These are phyloP conservation scores for Crocallis elinguaria DNA, from an alignment of 2,888 invertebrate species.

Conservation along the genomic window DNA sequence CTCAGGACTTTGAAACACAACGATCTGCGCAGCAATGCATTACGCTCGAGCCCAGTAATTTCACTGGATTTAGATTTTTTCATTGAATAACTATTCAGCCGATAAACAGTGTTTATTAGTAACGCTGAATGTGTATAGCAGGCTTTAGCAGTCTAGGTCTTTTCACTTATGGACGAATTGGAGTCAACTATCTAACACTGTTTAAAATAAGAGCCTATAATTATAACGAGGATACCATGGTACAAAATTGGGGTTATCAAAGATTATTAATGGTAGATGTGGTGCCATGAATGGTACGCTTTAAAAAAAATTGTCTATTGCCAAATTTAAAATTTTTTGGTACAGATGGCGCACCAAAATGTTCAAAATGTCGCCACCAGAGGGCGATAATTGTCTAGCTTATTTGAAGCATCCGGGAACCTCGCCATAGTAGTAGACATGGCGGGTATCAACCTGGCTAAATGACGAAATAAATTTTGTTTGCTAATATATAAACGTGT, in stretches of 20 bases:
- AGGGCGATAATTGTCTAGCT: slow-evolving; percentile 82
- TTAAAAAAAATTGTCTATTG: slow-evolving; percentile 41
- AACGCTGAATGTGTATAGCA: too few species aligned
- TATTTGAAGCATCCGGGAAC: slow-evolving; percentile 87
- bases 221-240: too few species aligned
- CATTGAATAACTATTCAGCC: too few species aligned
- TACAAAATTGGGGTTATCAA: not conserved
- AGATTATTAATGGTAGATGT: not conserved
- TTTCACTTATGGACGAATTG: too few species aligned
- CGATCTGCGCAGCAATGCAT: too few species aligned
- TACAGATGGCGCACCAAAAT: slow-evolving; percentile 71
- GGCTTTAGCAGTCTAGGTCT: too few species aligned
- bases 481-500: slow-evolving; percentile 84
- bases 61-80: too few species aligned
- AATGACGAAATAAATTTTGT: slow-evolving; percentile 86
- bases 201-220: too few species aligned
- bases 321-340: slow-evolving; percentile 55
- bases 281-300: slow-evolving; percentile 3
- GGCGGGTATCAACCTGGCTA: slow-evolving; percentile 90
- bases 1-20: too few species aligned
- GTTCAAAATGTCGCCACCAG: slow-evolving; percentile 68
- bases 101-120: too few species aligned
- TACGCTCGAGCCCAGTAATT: too few species aligned
- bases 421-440: slow-evolving; percentile 92
- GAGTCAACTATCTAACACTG: too few species aligned